phyloP scores from a whole-genome alignment of 35 echinoderm and acorn worm species.

The Acanthaster planci region DNA sequence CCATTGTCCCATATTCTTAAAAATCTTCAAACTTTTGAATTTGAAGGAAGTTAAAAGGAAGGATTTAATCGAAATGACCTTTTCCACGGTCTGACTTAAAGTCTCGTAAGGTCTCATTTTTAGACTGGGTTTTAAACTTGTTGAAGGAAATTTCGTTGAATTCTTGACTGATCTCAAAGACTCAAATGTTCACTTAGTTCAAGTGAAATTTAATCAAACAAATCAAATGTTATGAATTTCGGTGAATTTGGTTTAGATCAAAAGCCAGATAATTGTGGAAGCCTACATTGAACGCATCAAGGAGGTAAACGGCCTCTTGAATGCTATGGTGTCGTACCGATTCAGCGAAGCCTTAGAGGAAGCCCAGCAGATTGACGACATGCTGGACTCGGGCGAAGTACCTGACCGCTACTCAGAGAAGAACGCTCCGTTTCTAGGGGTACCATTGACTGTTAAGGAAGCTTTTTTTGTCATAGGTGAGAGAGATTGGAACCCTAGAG shows the following conservation, averaged over 20 bases:
- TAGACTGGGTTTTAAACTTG: too few species aligned
- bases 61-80: too few species aligned
- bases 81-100: too few species aligned
- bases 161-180: too few species aligned
- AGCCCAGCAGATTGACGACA: slow-evolving; percentile 73
- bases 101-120: too few species aligned
- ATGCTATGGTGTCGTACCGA: slow-evolving; percentile 71
- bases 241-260: slow-evolving; percentile 63
- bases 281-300: slow-evolving; percentile 86
- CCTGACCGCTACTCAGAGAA: slow-evolving; percentile 74
- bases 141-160: too few species aligned
- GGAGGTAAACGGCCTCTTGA: slow-evolving; percentile 68
- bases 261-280: slow-evolving; percentile 62
- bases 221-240: neutral
- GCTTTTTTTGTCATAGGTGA: slow-evolving; percentile 84
- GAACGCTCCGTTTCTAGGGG: slow-evolving; percentile 89
- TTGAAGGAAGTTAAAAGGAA: too few species aligned
- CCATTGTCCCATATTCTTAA: too few species aligned
- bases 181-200: too few species aligned
- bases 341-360: slow-evolving; percentile 78
- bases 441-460: slow-evolving; percentile 83
- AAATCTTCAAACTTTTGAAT: too few species aligned
- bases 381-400: slow-evolving; percentile 69
- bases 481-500: too few species aligned
- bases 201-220: too few species aligned